Percentiles rank a stretch among this genome's conserved stretches.
Evolutionary conservation across 2,888 invertebrate genomes (phyloP).

Genomic region (Eupeodes luniger): DNA sequence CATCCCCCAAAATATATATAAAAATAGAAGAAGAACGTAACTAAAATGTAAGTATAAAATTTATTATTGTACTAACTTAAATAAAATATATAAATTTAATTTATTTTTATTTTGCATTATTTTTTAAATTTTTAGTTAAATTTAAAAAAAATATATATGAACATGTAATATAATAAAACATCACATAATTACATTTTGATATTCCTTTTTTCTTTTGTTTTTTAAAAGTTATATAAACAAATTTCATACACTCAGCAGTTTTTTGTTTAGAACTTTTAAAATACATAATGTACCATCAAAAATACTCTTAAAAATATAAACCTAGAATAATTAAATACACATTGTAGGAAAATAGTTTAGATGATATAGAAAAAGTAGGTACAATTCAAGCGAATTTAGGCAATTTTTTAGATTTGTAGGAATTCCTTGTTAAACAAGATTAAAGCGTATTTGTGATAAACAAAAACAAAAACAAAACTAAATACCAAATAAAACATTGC

Average conservation of each 20-base stretch:
- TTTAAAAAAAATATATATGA: neutral
- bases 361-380: neutral
- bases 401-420: constrained; percentile 54
- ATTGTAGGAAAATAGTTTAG: neutral
- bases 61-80: constrained; percentile 77
- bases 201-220: neutral
- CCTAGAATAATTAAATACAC: neutral
- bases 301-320: constrained; percentile 14
- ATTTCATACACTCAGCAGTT: constrained; percentile 24
- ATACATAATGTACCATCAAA: constrained; percentile 13
- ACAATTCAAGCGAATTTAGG: constrained; percentile 51
- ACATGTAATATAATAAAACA: constrained; percentile 19
- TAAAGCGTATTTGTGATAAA: constrained; percentile 75
- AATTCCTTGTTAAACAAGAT: constrained; percentile 70
- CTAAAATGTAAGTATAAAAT: constrained; percentile 82
- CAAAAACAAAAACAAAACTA: constrained; percentile 55
- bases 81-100: constrained; percentile 78
- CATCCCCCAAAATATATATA: constrained; percentile 63
- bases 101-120: constrained; percentile 64
- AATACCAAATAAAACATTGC: neutral
- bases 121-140: neutral
- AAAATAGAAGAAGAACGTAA: constrained; percentile 82
- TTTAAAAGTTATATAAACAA: neutral
- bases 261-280: neutral
- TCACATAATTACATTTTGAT: neutral